Evolutionary conservation across 2,888 invertebrate species (phyloP).

Genomic region (Plebejus anna): DNA sequence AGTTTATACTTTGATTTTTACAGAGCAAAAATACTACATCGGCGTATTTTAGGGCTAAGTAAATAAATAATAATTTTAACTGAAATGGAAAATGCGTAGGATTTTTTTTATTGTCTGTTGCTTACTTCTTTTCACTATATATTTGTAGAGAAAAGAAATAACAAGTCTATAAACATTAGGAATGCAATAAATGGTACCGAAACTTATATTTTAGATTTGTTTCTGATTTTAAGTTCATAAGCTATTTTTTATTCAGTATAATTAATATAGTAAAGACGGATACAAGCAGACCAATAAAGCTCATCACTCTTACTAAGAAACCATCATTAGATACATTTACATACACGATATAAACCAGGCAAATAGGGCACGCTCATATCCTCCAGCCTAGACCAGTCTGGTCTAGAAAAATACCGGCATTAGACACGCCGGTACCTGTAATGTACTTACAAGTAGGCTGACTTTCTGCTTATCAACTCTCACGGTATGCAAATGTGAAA

Average conservation of each 20-base stretch:
- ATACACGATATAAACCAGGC: slow-evolving; percentile 15
- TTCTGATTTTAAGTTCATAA: no score
- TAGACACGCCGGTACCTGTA: slow-evolving; percentile 1
- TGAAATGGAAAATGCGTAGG: no score
- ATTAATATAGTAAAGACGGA: neutral
- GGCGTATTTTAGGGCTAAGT: no score
- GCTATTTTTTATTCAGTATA: neutral
- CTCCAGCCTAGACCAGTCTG: slow-evolving; percentile 1
- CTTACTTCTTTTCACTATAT: no score
- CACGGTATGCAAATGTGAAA: slow-evolving; percentile 9
- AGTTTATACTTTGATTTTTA: neutral
- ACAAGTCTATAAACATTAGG: no score
- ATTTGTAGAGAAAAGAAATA: no score
- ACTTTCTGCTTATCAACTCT: slow-evolving; percentile 3
- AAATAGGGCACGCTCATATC: neutral
- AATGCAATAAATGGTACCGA: no score
- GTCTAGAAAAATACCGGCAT: slow-evolving; percentile 16
- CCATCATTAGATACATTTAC: neutral
- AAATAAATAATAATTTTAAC: no score
- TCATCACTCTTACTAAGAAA: neutral
- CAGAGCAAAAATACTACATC: neutral
- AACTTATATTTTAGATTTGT: no score
- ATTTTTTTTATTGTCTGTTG: no score
- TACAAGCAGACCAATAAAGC: neutral
- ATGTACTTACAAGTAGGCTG: slow-evolving; percentile 6